phyloP scores from a whole-genome alignment of 1,140 invertebrate genomes.

The Aphidius gifuensis region DNA sequence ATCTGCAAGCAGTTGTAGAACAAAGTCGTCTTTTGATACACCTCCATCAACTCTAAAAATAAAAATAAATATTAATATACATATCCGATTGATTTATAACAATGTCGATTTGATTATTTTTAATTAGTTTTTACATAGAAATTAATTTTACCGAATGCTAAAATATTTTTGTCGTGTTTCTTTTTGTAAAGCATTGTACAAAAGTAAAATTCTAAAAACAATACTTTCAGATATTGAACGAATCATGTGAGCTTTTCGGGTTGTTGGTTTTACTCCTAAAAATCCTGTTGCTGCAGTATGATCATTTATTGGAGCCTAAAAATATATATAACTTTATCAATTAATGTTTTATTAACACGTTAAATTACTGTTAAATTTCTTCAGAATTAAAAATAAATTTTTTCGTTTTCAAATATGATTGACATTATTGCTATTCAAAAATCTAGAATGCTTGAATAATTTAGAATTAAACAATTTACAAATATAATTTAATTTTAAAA shows the following conservation, averaged over 20 bases:
- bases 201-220: slow-evolving; percentile 76
- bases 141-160: slow-evolving; percentile 59
- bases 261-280: slow-evolving; percentile 79
- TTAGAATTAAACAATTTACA: too few species aligned
- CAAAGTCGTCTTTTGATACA: slow-evolving; percentile 86
- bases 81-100: slow-evolving; percentile 3
- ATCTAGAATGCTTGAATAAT: too few species aligned
- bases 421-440: too few species aligned
- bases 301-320: slow-evolving; percentile 84
- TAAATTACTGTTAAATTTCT: slow-evolving; percentile 7
- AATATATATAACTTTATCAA: slow-evolving; percentile 1
- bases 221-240: slow-evolving; percentile 84
- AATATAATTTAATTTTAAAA: too few species aligned
- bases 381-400: too few species aligned
- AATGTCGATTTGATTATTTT: slow-evolving; percentile 11
- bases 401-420: too few species aligned
- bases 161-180: slow-evolving; percentile 65
- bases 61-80: slow-evolving; percentile 2
- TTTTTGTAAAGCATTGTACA: slow-evolving; percentile 67
- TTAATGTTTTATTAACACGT: slow-evolving; percentile 10
- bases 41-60: slow-evolving; percentile 82
- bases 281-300: slow-evolving; percentile 77
- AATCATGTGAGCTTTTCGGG: slow-evolving; percentile 74
- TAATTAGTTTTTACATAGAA: slow-evolving; percentile 15
- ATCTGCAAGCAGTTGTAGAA: slow-evolving; percentile 83